These are phyloP conservation scores for Pheosia gnoma DNA, from an alignment of 2,888 invertebrate species.

Conservation along the genomic window DNA sequence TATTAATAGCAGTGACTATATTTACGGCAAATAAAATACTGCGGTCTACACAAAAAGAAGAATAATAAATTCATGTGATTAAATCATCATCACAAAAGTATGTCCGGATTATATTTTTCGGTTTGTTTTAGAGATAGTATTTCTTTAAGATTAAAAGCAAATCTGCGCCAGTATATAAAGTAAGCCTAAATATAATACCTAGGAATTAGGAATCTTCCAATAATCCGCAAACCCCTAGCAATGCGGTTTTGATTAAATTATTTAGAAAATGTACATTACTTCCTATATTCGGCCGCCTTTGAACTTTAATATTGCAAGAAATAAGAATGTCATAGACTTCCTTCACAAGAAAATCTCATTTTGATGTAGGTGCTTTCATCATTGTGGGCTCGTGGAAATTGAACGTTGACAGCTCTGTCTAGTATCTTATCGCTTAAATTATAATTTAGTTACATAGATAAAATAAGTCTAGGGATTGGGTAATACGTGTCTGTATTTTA, in stretches of 20 bases:
- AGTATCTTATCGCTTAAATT: background rate
- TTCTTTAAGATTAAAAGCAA: too few species aligned
- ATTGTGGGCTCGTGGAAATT: background rate
- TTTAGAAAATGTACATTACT: background rate
- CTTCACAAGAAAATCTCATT: constrained; percentile 10
- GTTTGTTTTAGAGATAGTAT: too few species aligned
- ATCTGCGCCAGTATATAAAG: too few species aligned
- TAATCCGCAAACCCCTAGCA: background rate
- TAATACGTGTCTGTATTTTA: too few species aligned
- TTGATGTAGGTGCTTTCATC: constrained; percentile 4
- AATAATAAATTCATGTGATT: too few species aligned
- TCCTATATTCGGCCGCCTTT: constrained; percentile 18
- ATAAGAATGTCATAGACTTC: constrained; percentile 16
- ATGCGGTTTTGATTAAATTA: background rate
- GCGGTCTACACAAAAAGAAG: too few species aligned
- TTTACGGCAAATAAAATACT: too few species aligned
- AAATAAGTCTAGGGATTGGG: constrained; percentile 8
- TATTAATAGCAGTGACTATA: too few species aligned
- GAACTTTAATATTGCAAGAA: constrained; percentile 24
- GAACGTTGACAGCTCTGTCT: background rate
- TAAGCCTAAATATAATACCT: too few species aligned
- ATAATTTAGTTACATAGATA: background rate
- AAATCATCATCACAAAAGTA: too few species aligned
- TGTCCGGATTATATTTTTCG: too few species aligned
- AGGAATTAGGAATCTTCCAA: too few species aligned